Evolutionary conservation across 1,140 invertebrate genomes (phyloP).

Genomic region (Nebria ingens): DNA sequence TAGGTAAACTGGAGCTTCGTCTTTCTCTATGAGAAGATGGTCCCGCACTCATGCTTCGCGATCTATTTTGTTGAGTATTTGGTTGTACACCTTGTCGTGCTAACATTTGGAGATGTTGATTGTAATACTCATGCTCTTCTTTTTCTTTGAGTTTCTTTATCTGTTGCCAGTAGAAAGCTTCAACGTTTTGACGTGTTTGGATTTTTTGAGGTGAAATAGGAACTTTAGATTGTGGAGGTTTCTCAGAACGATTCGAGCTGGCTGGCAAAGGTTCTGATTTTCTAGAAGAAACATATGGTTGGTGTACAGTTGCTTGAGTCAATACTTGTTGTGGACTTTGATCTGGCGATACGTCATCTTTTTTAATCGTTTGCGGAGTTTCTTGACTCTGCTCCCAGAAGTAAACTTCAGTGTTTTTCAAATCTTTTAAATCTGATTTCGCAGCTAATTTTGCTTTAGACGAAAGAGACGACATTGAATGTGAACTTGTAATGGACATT

Average conservation of each 20-base stretch:
- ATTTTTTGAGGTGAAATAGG: constrained; percentile 26
- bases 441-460: constrained; percentile 11
- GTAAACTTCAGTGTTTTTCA: background rate
- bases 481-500: constrained; percentile 15
- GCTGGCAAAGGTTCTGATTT: background rate
- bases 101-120: constrained; percentile 11
- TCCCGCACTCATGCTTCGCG: constrained; percentile 24
- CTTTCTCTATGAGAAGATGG: constrained; percentile 17
- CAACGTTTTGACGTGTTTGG: constrained; percentile 41
- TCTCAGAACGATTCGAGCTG: background rate
- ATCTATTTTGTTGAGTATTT: constrained; percentile 24
- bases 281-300: background rate
- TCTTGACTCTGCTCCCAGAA: background rate
- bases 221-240: constrained; percentile 15
- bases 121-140: constrained; percentile 39
- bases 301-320: background rate
- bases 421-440: background rate
- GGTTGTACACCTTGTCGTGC: constrained; percentile 25
- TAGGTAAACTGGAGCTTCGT: constrained; percentile 30
- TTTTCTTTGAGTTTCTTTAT: constrained; percentile 43
- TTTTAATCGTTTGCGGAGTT: background rate
- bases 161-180: constrained; percentile 49
- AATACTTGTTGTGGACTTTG: constrained; percentile 1
- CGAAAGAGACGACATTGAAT: constrained; percentile 10
- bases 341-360: background rate